A percentile compares a stretch with the other conserved stretches of the same genome.
Conservation (phyloP, 1,140 invertebrate genomes). For the Orchestia grillus region DNA sequence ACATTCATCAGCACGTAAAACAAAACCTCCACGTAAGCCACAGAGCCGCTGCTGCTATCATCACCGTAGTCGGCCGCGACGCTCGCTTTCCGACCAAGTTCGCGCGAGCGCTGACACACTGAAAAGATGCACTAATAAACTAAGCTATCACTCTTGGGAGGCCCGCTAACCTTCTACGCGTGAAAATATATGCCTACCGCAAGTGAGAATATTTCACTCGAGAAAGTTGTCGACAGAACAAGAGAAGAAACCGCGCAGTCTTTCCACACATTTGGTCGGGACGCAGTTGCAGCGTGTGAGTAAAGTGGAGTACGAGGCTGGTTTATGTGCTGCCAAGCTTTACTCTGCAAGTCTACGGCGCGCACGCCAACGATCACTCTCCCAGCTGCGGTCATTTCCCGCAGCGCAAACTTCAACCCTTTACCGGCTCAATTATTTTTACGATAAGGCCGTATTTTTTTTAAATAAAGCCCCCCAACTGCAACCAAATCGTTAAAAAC, state of each 20-base stretch:
- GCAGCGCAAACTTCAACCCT: too few species aligned
- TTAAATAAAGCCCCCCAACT: too few species aligned
- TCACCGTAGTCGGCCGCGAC: not conserved
- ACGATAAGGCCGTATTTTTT: too few species aligned
- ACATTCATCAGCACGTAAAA: not conserved
- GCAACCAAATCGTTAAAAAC: too few species aligned
- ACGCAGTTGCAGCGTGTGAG: not conserved
- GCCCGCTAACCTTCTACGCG: not conserved
- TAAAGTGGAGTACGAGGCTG: not conserved
- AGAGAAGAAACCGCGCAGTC: not conserved
- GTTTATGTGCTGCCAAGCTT: not conserved
- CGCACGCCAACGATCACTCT: not conserved
- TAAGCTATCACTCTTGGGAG: not conserved
- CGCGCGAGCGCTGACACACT: not conserved
- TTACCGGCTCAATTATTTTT: too few species aligned
- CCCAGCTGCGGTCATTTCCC: too few species aligned
- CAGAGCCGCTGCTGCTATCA: not conserved
- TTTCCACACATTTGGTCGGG: not conserved
- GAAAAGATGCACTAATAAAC: not conserved
- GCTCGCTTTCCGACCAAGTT: too few species aligned
- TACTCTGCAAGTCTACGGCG: not conserved
- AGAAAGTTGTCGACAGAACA: not conserved
- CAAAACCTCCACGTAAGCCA: not conserved
- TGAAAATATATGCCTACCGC: not conserved
- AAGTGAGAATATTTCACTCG: constrained; percentile 1